These are phyloP conservation scores for Botia almorhae DNA, from an alignment of 2,797 vertebrate species.

Conservation along the genomic window DNA sequence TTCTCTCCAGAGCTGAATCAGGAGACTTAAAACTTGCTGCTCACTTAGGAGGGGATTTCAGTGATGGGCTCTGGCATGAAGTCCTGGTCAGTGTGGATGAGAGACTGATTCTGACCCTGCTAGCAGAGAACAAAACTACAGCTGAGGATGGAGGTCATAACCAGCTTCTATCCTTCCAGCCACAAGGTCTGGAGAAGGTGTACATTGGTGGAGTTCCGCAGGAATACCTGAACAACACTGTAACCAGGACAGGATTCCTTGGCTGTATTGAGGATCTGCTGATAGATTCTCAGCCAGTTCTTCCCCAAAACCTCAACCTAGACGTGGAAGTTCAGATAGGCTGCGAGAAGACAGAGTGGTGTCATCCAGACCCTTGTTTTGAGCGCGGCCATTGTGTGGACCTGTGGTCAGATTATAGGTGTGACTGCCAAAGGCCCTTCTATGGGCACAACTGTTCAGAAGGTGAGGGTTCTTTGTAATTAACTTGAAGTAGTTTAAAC, in stretches of 20 bases:
- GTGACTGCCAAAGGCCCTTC: constrained; percentile 86
- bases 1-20: constrained; percentile 72
- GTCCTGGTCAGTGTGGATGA: constrained; percentile 73
- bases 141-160: constrained; percentile 57
- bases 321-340: constrained; percentile 70
- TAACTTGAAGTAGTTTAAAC: no score
- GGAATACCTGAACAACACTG: constrained; percentile 60
- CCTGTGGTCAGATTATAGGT: constrained; percentile 86
- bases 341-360: constrained; percentile 86
- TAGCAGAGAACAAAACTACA: constrained; percentile 61
- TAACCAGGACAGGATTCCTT: constrained; percentile 76
- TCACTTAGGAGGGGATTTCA: constrained; percentile 65
- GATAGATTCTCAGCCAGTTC: constrained; percentile 77
- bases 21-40: constrained; percentile 59
- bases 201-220: constrained; percentile 76
- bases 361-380: constrained; percentile 80
- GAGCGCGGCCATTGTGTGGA: constrained; percentile 84
- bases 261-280: constrained; percentile 90
- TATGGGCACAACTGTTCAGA: constrained; percentile 80
- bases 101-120: constrained; percentile 77
- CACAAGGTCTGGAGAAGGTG: constrained; percentile 58
- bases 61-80: constrained; percentile 84
- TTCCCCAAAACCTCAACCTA: constrained; percentile 74
- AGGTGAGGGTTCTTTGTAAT: constrained; percentile 74
- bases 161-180: constrained; percentile 68